These are phyloP conservation scores for Passerculus sandwichensis DNA, from an alignment of 2,797 vertebrate genomes.

Conservation along the genomic window DNA sequence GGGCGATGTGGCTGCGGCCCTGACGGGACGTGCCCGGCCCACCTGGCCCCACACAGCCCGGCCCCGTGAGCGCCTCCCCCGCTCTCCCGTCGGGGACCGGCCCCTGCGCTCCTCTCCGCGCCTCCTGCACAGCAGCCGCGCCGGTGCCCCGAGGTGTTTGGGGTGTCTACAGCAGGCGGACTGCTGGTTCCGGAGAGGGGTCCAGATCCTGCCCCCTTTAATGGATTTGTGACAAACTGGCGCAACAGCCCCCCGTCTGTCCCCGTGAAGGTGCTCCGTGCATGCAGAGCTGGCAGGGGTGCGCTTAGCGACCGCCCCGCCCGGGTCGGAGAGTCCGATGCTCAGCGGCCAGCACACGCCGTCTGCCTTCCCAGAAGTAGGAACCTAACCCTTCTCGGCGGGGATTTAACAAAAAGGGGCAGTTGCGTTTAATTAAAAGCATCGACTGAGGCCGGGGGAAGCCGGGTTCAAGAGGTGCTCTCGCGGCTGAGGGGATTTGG, in stretches of 20 bases:
- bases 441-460: conserved; percentile 60
- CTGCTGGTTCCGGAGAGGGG: neutral
- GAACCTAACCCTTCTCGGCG: conserved; percentile 53
- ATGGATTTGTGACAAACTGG: conserved; percentile 62
- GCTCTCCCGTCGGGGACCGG: neutral
- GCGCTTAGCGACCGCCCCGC: conserved; percentile 22
- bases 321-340: conserved; percentile 52
- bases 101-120: fast-evolving
- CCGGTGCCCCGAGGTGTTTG: neutral
- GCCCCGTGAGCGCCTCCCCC: neutral
- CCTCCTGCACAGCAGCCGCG: neutral
- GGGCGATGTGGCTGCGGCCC: neutral
- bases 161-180: neutral
- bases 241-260: conserved; percentile 33
- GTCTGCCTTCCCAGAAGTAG: conserved; percentile 66
- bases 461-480: conserved; percentile 60
- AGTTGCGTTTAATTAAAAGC: conserved; percentile 72
- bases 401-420: conserved; percentile 53
- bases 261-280: conserved; percentile 63
- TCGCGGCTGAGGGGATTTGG: conserved; percentile 53
- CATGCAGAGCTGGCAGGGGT: conserved; percentile 46
- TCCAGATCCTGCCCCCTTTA: neutral
- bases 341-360: conserved; percentile 62
- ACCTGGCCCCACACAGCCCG: neutral
- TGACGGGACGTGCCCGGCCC: neutral